A percentile compares a stretch with the other conserved stretches of the same genome.
phyloP scores from a whole-genome alignment of 2,113 vertebrate species.

The Eidolon helvum region DNA sequence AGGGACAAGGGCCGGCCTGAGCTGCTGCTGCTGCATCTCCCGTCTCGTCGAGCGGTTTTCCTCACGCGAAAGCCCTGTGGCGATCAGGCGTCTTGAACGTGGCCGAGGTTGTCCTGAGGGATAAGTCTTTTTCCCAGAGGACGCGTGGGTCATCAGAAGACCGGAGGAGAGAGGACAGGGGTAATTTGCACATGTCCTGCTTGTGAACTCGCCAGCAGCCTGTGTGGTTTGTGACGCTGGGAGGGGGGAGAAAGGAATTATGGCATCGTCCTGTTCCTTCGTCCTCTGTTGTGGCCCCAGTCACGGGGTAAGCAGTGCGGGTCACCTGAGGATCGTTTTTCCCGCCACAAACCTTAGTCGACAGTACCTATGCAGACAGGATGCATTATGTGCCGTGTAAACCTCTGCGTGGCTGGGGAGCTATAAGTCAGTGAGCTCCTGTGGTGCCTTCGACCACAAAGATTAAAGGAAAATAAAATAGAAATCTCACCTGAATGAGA shows the following conservation, averaged over 20 bases:
- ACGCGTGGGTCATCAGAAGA: not conserved
- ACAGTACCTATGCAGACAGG: not conserved
- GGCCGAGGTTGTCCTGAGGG: not conserved
- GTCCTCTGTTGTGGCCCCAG: not conserved
- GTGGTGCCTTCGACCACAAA: not conserved
- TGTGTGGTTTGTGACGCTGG: no score
- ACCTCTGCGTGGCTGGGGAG: no score
- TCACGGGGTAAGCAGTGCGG: not conserved
- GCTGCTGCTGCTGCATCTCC: no score
- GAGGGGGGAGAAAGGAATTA: no score
- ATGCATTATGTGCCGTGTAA: fast-evolving
- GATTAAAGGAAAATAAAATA: not conserved
- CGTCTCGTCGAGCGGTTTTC: not conserved
- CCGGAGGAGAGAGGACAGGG: no score
- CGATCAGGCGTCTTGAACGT: not conserved
- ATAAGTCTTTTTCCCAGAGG: not conserved
- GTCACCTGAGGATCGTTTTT: not conserved
- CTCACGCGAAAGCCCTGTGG: not conserved
- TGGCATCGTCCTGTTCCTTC: fast-evolving
- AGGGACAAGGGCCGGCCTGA: no score
- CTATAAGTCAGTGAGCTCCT: fast-evolving
- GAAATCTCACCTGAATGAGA: not conserved
- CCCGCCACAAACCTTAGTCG: not conserved
- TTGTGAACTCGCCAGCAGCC: fast-evolving
- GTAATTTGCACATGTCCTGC: fast-evolving